Base-by-base conservation (phyloP, 2,888 invertebrate species). In the Drosophila mayaguana region DNA sequence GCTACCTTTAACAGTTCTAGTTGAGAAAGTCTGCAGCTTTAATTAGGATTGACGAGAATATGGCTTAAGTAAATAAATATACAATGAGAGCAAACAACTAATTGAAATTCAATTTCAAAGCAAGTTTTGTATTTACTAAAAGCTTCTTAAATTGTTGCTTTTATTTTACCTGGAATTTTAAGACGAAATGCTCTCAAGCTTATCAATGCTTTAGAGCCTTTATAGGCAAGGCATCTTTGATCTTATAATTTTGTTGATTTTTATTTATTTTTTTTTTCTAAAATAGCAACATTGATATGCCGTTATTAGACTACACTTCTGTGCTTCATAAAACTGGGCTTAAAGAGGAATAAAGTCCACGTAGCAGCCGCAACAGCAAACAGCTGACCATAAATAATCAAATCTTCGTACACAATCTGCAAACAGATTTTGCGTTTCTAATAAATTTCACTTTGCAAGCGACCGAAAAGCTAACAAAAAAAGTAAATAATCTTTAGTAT, bases 351-450 rank as follows among this genome's bases (percentile, higher is more conserved):
- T 7, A 25, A 51, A 42, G 55, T 57, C 38, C 51, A 61, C 45
- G 48, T 54, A 61, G 50, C 61, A 34, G 59, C 63, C 67, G 62
- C 67, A 59, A 43, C 38, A 72, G 56, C 67, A 78, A 72, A 59
- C 65, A 79, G 73, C 82, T 80, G 74, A 84, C 74, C 88, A 84
- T 85, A 87, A 85, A 85, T 84, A 82, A 89, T 87, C 78, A 89
- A 87, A 85, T 85, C 80, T 87, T 75, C 28, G 63, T 80, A 75
- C 78, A 83, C 89, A 87, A 85, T 85, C 85, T 87, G 75, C 82
- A 87, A 89, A 87, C 85, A 87, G 84, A 85, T 89, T 85, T 87
- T 82, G 88, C 85, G 75, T 84, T 89, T 82, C 89, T 89, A 89
- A 85, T 89, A 85, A 89, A 89, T 85, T 89, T 89, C 82, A 85